These are phyloP conservation scores for Heliconius melpomene DNA, from an alignment of 1,140 invertebrate genomes.

Conservation along the genomic window DNA sequence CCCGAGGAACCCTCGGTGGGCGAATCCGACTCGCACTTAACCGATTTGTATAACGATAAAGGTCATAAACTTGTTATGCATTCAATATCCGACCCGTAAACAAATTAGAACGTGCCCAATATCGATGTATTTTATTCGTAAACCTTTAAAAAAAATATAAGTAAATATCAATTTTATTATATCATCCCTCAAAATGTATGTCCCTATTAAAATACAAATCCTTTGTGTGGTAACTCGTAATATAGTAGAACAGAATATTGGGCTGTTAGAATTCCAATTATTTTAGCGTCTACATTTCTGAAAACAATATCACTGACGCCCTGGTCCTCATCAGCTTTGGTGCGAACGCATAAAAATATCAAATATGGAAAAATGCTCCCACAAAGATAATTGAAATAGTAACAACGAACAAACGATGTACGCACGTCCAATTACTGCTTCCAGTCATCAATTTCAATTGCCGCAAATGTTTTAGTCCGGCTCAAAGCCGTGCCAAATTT, in stretches of 20 bases:
- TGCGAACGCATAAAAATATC: neutral
- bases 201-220: neutral
- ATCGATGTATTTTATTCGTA: neutral
- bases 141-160: neutral
- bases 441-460: conserved; percentile 27
- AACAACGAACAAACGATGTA: conserved; percentile 18
- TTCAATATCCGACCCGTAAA: neutral
- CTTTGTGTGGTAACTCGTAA: neutral
- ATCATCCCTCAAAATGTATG: too few relatives aligned
- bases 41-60: neutral
- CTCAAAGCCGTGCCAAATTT: conserved; percentile 11
- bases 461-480: conserved; percentile 20
- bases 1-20: too few relatives aligned
- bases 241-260: neutral
- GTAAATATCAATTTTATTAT: too few relatives aligned
- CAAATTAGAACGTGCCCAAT: neutral
- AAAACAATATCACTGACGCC: neutral
- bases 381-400: conserved; percentile 39
- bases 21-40: too few relatives aligned
- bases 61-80: neutral
- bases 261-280: neutral
- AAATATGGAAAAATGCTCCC: conserved; percentile 17
- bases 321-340: neutral
- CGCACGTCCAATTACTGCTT: conserved; percentile 28
- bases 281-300: neutral